Evolutionary conservation across 2,888 invertebrate genomes (phyloP), one percentile per base, ranked within the genome.

Genomic region (Chymomyza caudatula): DNA sequence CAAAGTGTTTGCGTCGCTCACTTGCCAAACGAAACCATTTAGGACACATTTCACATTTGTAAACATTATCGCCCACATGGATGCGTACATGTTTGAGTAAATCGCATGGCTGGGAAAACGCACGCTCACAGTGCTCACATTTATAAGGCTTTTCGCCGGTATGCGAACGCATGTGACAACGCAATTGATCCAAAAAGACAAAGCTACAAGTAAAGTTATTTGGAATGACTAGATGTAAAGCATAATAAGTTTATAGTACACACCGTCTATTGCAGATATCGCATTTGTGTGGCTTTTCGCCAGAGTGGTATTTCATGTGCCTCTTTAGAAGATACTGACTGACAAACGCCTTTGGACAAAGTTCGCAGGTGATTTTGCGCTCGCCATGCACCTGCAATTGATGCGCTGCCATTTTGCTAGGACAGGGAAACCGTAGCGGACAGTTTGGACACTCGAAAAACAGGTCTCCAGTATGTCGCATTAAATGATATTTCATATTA

Each of bases 301-400:
- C 93, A 0, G 93, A 92, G 77, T 94, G 94, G 23, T 93, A 93
- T 20, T 93, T 86, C 78, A 92, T 91, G 81, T 94, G 94, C 57
- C 94, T 92, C 81, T 92, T 93, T 47, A 94, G 86, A 0, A 92
- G 92, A 75, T 91, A 91, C 1, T 90, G 89, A 67, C 92, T 92
- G 0, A 92, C 92, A 77, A 93, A 92, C 23, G 91, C 74, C 66
- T 93, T 92, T 17, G 92, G 92, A 72, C 94, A 94, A 60, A 92
- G 91, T 51, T 92, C 92, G 71, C 94, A 94, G 70, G 92, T 92
- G 87, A 92, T 93, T 0, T 94, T 93, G 67, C 93, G 86, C 19
- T 91, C 91, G n/a, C 92, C 91, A 0, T 91, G 89, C 73, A 92
- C 92, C 0, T 91, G 91, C 2, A 87, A 84, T n/a, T 85, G 85